These are phyloP conservation scores for Agonopterix heracliana DNA, from an alignment of 2,888 invertebrate species.

Conservation along the genomic window DNA sequence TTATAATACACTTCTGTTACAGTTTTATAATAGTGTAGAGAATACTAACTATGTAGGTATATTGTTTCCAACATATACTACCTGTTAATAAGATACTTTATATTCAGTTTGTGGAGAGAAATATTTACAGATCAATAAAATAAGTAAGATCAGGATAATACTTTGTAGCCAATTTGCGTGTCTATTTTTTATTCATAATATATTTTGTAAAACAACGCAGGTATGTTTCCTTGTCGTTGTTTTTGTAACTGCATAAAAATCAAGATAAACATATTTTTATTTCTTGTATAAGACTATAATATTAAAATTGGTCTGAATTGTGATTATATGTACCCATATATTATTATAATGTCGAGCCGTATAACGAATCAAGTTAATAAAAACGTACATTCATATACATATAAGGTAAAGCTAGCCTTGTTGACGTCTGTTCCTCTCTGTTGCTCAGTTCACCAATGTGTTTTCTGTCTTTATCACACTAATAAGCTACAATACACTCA, in stretches of 20 bases:
- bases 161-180: too few relatives aligned
- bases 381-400: slow-evolving; percentile 70
- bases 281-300: slow-evolving; percentile 21
- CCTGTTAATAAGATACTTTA: too few relatives aligned
- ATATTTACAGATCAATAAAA: too few relatives aligned
- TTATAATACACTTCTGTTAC: too few relatives aligned
- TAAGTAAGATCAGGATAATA: too few relatives aligned
- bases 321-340: slow-evolving; percentile 57
- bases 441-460: slow-evolving; percentile 38
- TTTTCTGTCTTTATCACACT: slow-evolving; percentile 58
- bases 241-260: background rate
- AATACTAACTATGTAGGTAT: too few relatives aligned
- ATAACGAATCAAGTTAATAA: slow-evolving; percentile 72
- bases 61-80: too few relatives aligned
- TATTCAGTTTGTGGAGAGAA: too few relatives aligned
- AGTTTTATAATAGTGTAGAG: too few relatives aligned
- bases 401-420: slow-evolving; percentile 71
- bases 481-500: slow-evolving; percentile 55
- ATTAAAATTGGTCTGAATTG: slow-evolving; percentile 46
- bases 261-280: background rate
- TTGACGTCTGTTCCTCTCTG: slow-evolving; percentile 54
- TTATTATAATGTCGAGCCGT: slow-evolving; percentile 66
- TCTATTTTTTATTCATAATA: too few relatives aligned
- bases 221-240: too few relatives aligned
- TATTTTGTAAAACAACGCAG: too few relatives aligned